These are phyloP conservation scores for Eolophus roseicapilla DNA, from an alignment of 2,113 vertebrate genomes.

Conservation along the genomic window DNA sequence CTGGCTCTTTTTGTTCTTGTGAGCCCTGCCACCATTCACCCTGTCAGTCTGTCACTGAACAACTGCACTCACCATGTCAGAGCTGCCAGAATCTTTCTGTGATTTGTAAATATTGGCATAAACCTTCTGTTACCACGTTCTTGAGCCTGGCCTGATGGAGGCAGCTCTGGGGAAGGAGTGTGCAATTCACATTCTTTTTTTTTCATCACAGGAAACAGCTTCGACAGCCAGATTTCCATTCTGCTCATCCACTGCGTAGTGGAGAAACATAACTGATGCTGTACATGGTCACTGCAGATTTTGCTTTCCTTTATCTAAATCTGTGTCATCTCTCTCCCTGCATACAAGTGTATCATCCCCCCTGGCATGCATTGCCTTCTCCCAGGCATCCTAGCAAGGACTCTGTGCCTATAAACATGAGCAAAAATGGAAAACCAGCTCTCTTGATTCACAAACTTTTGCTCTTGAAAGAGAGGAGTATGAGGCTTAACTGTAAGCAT, in stretches of 20 bases:
- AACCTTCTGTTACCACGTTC: not conserved
- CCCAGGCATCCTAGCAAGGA: accelerated
- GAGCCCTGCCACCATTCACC: not conserved
- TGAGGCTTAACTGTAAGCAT: not conserved
- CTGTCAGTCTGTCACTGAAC: not conserved
- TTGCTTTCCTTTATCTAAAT: not conserved
- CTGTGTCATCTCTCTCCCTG: not conserved
- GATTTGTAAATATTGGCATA: not conserved
- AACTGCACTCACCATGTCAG: not conserved
- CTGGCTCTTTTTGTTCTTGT: not conserved
- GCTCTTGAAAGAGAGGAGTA: not conserved
- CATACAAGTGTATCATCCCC: not conserved
- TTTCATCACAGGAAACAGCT: not conserved
- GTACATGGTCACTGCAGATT: not conserved
- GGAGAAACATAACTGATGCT: not conserved
- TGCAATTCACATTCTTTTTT: not conserved
- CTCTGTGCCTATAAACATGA: not conserved
- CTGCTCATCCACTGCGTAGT: not conserved
- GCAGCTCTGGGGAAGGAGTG: not conserved
- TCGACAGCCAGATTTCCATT: not conserved
- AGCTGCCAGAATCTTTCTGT: not conserved
- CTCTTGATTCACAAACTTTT: not conserved
- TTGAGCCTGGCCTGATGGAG: not conserved
- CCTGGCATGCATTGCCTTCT: not conserved
- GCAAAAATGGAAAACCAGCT: not conserved